Base-by-base conservation (phyloP, 1,140 invertebrate species). In the Drosophila murphyi region DNA sequence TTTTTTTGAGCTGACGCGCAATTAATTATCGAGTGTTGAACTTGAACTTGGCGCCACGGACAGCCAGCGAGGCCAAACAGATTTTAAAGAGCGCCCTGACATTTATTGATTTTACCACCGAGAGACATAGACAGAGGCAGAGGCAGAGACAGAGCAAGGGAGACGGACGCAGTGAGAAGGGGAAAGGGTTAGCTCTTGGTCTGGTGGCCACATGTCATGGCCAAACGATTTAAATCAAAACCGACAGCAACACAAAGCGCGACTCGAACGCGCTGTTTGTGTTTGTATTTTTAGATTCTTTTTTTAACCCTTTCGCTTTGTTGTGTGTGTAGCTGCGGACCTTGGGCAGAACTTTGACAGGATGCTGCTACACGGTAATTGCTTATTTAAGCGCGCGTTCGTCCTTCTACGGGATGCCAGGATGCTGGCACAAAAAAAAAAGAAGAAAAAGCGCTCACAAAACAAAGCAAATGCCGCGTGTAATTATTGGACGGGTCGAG, bases 21-120 rank as follows among this genome's bases (percentile, higher is more conserved):
- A 88, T 89, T 88, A 88, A 88, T 88, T 88, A 88, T 83, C 83
- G 77, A 89, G 83, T 80, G 82, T 89, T 88, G 85, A 88, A 88
- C 83, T 88, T 88, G 83, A 87, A 89, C 83, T 89, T 88, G 80
- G 64, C 69, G 35, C 35, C 20, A 20, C 20, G 20, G 20, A 20
- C 20, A 20, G 20, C 45, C 28, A 2, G 29, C 56, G 29, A 20
- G 12, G 10, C 47, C 31, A 56, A n/a, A 48, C 5, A 39, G 59
- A 29, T 28, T 73, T 82, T 72, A 77, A 82, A 88, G 74, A 52
- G 59, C 35, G 72, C 61, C 50, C 31, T 47, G 51, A 29, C 35
- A 31, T 48, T 69, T 75, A 89, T 85, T 78, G 82, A 85, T 85
- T 85, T 85, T 61, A 43, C 50, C 28, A 37, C 5, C 28, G 31